Base-by-base conservation (phyloP, 2,113 vertebrate species). In the Indicator maculatus region DNA sequence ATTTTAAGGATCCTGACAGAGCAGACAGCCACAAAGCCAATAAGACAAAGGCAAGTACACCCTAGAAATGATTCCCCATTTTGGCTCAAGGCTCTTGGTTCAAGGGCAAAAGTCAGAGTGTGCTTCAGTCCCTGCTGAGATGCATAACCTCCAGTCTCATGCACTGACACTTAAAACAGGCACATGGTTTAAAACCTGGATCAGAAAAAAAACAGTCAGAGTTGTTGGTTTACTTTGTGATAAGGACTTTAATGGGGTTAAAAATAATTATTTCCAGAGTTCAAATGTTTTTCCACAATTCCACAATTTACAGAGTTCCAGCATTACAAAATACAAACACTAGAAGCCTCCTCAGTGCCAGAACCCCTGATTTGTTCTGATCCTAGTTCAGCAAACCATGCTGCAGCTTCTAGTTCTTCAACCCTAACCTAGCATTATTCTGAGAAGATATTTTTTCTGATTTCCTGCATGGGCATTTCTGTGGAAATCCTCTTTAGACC, bases 261-360 rank as follows among this genome's bases (percentile, higher is more conserved):
- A 90, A 88, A 81, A 85, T 26, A 89, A 83, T 92, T 78, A 6
- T 82, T 93, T 89, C 83, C 84, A 93, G 89, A 89, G 28, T 61
- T 82, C 23, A 8, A 2, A 26, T 56, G 71, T 69, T 20, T 55
- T 41, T 59, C 13, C 44, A 58, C 23, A 56, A 30, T 39, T 65
- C 20, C 19, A n/a, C 28, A 76, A 24, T 83, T 88, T 56, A 60
- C 55, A 53, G 38, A 72, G 71, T 53, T 91, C 31, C 83, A 90
- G 59, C n/a, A 53, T 55, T 81, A 59, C 12, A 66, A 9, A 84
- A 44, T 31, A 23, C 20, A 95, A 81, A 86, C 63, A n/a, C 69
- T 13, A 53, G 41, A 72, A 2, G 36, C 33, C n/a, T 50, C 79
- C 45, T 58, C 30, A 61, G 50, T 31, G 20, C 19, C 70, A 81